These are phyloP conservation scores for Parauchenoglanis ngamensis DNA, from an alignment of 2,797 vertebrate genomes.

Conservation along the genomic window DNA sequence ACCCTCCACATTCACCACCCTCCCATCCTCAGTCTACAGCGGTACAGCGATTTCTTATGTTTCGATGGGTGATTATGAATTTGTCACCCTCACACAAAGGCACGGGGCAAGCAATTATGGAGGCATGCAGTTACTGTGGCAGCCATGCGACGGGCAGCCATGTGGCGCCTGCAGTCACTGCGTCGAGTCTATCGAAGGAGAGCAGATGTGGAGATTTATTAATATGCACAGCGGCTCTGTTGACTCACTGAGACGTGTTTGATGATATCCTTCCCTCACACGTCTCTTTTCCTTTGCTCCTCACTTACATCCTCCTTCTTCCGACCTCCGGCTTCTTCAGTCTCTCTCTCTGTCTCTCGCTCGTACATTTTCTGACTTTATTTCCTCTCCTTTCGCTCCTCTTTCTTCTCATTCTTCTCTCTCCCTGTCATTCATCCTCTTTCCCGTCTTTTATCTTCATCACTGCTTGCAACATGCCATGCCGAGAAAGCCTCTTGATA, in stretches of 20 bases:
- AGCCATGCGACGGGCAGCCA: slow-evolving; percentile 53
- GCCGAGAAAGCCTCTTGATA: slow-evolving; percentile 96
- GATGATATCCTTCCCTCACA: slow-evolving; percentile 84
- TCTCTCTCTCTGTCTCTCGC: slow-evolving; percentile 26
- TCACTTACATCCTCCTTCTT: slow-evolving; percentile 14
- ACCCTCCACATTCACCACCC: slow-evolving; percentile 17
- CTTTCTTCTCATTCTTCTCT: slow-evolving; percentile 13
- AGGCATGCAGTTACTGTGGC: slow-evolving; percentile 48
- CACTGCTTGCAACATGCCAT: slow-evolving; percentile 66
- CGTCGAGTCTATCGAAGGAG: slow-evolving; percentile 81
- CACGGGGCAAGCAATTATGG: slow-evolving; percentile 55
- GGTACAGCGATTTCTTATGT: slow-evolving; percentile 42
- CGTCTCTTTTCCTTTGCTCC: slow-evolving; percentile 77
- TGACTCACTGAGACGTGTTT: slow-evolving; percentile 90
- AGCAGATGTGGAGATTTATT: slow-evolving; percentile 99
- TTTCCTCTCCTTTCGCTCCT: slow-evolving; percentile 25
- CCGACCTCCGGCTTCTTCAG: slow-evolving; percentile 29
- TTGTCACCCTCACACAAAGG: slow-evolving; percentile 57
- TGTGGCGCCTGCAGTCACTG: slow-evolving; percentile 64
- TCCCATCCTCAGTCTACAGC: slow-evolving; percentile 20
- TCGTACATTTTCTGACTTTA: background rate
- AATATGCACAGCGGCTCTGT: slow-evolving; percentile 91
- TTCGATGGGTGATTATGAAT: slow-evolving; percentile 55
- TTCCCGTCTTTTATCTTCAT: slow-evolving; percentile 20
- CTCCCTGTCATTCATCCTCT: slow-evolving; percentile 18